Conservation (phyloP, 2,888 invertebrate genomes). For the Diogma glabrata region DNA sequence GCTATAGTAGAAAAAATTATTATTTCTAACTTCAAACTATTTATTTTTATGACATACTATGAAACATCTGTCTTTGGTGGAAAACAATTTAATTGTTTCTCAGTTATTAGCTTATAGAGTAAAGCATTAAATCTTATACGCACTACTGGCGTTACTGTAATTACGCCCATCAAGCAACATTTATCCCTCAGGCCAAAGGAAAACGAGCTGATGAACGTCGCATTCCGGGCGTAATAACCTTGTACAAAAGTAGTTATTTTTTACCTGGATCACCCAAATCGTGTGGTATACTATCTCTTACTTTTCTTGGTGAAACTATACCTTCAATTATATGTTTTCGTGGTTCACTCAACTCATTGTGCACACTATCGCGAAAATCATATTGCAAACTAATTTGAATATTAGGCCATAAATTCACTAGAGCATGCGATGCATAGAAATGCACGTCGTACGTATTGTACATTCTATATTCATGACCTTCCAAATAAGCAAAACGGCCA, state of each 20-base stretch:
- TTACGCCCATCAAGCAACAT: no score
- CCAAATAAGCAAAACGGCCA: constrained; percentile 84
- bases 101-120: no score
- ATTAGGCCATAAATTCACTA: constrained; percentile 84
- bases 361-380: constrained; percentile 62
- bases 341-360: constrained; percentile 45
- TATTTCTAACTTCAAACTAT: no score
- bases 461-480: constrained; percentile 95
- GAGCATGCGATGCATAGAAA: constrained; percentile 87
- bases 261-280: constrained; percentile 86
- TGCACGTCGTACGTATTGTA: constrained; percentile 95
- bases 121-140: no score
- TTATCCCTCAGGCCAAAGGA: no score
- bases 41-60: no score
- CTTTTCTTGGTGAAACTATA: constrained; percentile 57
- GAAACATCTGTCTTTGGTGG: no score
- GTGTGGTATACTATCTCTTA: constrained; percentile 73
- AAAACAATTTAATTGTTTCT: no score
- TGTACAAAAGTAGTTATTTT: neutral
- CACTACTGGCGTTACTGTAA: no score
- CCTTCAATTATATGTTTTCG: constrained; percentile 63
- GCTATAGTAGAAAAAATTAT: no score
- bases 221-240: no score
- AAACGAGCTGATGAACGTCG: no score
- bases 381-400: constrained; percentile 73